Conservation (phyloP, 2,113 vertebrate species). For the Oreochromis spilurus region DNA sequence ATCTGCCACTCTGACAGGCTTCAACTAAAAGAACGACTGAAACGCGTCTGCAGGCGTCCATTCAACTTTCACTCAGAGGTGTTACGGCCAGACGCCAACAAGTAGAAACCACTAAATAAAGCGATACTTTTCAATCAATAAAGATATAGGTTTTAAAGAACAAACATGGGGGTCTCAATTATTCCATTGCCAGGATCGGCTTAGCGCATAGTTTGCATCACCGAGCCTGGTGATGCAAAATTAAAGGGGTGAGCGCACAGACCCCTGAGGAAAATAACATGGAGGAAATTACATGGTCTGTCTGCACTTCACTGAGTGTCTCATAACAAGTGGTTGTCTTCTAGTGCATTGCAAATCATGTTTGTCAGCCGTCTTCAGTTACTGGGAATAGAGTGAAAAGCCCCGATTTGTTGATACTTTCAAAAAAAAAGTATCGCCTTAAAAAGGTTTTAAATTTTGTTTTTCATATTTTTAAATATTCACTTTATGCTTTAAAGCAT, state of each 20-base stretch:
- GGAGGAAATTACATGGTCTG: not conserved
- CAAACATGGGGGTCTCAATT: not conserved
- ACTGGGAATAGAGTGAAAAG: not conserved
- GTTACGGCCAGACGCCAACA: not conserved
- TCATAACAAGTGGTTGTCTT: not conserved
- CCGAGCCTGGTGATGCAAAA: not conserved
- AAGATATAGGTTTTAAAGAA: not conserved
- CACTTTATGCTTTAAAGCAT: not conserved
- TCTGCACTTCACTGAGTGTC: not conserved
- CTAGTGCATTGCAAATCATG: not conserved
- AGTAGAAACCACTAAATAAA: not conserved
- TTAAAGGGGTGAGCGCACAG: not conserved
- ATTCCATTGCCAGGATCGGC: not conserved
- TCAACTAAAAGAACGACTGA: not conserved
- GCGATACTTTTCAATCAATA: not conserved
- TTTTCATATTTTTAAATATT: not conserved
- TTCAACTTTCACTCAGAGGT: not conserved
- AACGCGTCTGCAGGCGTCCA: not conserved
- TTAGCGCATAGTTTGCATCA: not conserved
- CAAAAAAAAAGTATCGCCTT: not conserved
- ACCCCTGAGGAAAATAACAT: not conserved
- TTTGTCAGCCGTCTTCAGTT: not conserved
- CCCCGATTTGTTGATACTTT: not conserved
- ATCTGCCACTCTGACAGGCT: not conserved
- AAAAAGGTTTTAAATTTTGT: not conserved